A percentile compares a stretch with the other conserved stretches of the same genome.
These are phyloP conservation scores for Gadus macrocephalus DNA, from an alignment of 2,113 vertebrate species.

Conservation along the genomic window DNA sequence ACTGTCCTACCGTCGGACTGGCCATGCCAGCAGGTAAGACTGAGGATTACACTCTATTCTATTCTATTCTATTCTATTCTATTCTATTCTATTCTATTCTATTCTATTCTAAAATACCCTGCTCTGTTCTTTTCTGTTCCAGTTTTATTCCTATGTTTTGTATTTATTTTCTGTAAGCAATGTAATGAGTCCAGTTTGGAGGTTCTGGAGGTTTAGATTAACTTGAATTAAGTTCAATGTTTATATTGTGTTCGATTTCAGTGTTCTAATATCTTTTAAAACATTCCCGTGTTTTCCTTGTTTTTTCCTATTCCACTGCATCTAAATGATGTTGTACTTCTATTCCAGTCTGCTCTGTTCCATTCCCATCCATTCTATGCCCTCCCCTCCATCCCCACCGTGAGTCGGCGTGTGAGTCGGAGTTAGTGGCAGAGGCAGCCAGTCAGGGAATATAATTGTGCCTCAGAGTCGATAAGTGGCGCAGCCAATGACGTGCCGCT, in stretches of 20 bases:
- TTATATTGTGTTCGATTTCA: too few relatives aligned
- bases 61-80: background rate
- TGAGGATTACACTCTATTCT: background rate
- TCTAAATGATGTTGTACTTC: background rate
- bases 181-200: too few relatives aligned
- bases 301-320: too few relatives aligned
- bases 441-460: too few relatives aligned
- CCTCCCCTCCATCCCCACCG: background rate
- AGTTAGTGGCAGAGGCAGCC: too few relatives aligned
- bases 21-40: slow-evolving; percentile 78
- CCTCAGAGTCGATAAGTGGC: background rate
- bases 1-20: slow-evolving; percentile 77
- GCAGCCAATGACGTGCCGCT: background rate
- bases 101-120: background rate
- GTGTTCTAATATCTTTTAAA: too few relatives aligned
- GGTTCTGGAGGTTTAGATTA: background rate
- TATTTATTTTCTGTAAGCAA: too few relatives aligned
- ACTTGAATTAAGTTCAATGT: too few relatives aligned
- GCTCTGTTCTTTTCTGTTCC: background rate
- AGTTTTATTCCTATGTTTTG: too few relatives aligned
- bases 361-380: background rate
- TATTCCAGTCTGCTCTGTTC: background rate
- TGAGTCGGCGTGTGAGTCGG: too few relatives aligned
- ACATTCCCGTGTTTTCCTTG: too few relatives aligned
- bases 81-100: background rate